Conservation (phyloP, 2,888 invertebrate genomes). For the Hypolimnas misippus region DNA sequence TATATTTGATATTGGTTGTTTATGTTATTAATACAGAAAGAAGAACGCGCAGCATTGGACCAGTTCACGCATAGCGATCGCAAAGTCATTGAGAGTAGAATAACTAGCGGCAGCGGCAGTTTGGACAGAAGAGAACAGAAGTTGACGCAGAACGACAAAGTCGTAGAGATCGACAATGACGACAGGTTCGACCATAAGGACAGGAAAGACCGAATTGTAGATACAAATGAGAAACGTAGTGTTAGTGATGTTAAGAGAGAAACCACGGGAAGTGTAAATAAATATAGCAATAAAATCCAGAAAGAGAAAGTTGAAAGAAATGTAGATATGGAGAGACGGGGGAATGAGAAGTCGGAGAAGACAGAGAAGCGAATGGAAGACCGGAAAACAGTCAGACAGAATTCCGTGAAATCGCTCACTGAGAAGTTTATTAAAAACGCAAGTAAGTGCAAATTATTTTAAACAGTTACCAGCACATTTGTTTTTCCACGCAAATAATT, state of each 20-base stretch:
- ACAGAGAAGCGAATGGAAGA: constrained; percentile 60
- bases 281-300: constrained; percentile 35
- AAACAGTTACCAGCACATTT: neutral
- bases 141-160: constrained; percentile 35
- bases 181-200: constrained; percentile 32
- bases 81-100: constrained; percentile 52
- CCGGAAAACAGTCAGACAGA: constrained; percentile 83
- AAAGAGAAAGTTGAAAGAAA: constrained; percentile 50
- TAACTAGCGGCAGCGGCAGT: constrained; percentile 48
- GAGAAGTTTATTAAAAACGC: constrained; percentile 91
- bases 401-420: constrained; percentile 90
- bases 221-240: constrained; percentile 15
- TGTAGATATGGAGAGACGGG: constrained; percentile 52
- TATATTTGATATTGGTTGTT: neutral
- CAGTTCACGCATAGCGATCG: constrained; percentile 74
- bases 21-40: constrained; percentile 54
- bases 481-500: too few relatives aligned
- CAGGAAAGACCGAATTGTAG: constrained; percentile 29
- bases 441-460: constrained; percentile 57
- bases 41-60: constrained; percentile 70
- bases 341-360: constrained; percentile 49
- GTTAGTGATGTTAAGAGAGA: constrained; percentile 17
- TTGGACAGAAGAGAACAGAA: constrained; percentile 40
- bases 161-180: constrained; percentile 41
- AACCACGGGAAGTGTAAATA: constrained; percentile 19